A percentile compares a stretch with the other conserved stretches of the same genome.
These are phyloP conservation scores for Drosophila sordidapex DNA, from an alignment of 2,888 invertebrate genomes.

Conservation along the genomic window DNA sequence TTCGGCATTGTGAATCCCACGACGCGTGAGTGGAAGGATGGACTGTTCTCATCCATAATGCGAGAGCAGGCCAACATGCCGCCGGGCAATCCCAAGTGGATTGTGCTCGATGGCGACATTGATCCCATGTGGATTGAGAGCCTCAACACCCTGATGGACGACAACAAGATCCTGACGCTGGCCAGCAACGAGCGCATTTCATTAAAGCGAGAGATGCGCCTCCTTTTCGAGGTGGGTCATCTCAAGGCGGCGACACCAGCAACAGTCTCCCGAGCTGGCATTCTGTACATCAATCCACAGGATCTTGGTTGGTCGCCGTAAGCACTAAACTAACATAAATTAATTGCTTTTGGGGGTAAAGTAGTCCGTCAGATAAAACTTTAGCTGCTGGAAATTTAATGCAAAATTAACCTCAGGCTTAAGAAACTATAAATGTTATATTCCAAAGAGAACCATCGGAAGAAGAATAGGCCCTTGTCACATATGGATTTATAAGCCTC, in stretches of 20 bases:
- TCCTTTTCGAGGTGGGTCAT: constrained; percentile 96
- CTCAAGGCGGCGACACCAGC: constrained; percentile 97
- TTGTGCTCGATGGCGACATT: constrained; percentile 97
- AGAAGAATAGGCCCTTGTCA: background rate
- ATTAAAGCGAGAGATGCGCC: constrained; percentile 93
- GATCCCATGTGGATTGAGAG: constrained; percentile 95
- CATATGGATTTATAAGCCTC: background rate
- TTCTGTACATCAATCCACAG: constrained; percentile 96
- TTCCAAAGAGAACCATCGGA: background rate
- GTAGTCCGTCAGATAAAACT: background rate
- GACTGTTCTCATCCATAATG: constrained; percentile 96
- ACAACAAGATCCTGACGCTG: constrained; percentile 97
- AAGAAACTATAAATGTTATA: background rate
- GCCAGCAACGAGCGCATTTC: constrained; percentile 98
- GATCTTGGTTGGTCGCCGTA: constrained; percentile 98
- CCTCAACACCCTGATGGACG: constrained; percentile 98
- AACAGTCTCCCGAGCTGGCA: constrained; percentile 97
- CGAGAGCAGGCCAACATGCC: constrained; percentile 95
- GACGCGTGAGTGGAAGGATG: constrained; percentile 96
- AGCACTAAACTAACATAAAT: constrained; percentile 81
- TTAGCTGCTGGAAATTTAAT: background rate
- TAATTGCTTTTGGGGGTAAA: background rate
- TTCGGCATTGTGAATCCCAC: constrained; percentile 97
- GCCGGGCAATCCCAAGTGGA: constrained; percentile 95
- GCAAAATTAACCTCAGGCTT: background rate